Percentiles rank a stretch among this genome's conserved stretches.
phyloP scores from a whole-genome alignment of 2,797 vertebrate species.

The Selene dorsalis region DNA sequence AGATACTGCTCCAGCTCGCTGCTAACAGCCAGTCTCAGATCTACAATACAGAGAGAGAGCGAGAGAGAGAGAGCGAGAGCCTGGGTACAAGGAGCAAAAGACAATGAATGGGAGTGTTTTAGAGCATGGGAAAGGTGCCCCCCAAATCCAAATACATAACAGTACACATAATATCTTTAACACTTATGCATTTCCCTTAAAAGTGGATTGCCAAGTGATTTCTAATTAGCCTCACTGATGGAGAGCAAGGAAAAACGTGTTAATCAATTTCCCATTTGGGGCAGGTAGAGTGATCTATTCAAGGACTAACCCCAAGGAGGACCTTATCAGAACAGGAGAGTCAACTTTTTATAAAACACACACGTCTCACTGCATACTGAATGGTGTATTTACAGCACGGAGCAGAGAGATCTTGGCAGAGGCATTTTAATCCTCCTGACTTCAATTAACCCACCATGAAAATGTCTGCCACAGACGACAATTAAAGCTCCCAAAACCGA shows the following conservation, averaged over 20 bases:
- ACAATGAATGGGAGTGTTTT: conserved; percentile 29
- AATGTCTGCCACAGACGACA: conserved; percentile 63
- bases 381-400: conserved; percentile 56
- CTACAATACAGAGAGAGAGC: conserved; percentile 40
- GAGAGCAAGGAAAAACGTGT: conserved; percentile 62
- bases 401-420: conserved; percentile 65
- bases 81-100: conserved; percentile 24
- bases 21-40: conserved; percentile 63
- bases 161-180: conserved; percentile 35
- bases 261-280: conserved; percentile 81
- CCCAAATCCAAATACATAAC: conserved; percentile 26
- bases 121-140: conserved; percentile 6
- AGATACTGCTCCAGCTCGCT: conserved; percentile 55
- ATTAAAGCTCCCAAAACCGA: conserved; percentile 64
- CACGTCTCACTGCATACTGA: conserved; percentile 51
- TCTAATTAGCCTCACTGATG: conserved; percentile 74
- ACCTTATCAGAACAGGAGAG: conserved; percentile 66
- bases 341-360: conserved; percentile 54
- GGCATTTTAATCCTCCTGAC: conserved; percentile 72
- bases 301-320: conserved; percentile 65
- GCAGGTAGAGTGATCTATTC: conserved; percentile 76
- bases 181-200: conserved; percentile 51
- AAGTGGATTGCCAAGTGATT: conserved; percentile 63
- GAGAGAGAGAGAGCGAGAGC: conserved; percentile 30
- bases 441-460: conserved; percentile 78